A percentile compares a stretch with the other conserved stretches of the same genome.
phyloP scores from a whole-genome alignment of 37 sponge, comb jelly and placozoan species.

The Spongilla lacustris region DNA sequence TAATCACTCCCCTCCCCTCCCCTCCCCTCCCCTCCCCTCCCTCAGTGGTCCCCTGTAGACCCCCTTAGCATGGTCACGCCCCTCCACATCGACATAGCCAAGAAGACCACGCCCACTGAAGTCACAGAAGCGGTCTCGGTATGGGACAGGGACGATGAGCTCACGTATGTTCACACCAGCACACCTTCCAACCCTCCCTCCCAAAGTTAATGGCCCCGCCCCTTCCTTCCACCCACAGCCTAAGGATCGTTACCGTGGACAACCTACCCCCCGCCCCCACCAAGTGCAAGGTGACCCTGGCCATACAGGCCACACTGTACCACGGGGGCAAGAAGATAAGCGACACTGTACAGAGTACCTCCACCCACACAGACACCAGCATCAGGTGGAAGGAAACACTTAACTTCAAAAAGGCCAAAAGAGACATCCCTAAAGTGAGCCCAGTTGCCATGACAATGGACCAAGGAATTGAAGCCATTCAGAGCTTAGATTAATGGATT shows the following conservation, averaged over 20 bases:
- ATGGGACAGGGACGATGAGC: slow-evolving; percentile 57
- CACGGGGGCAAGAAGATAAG: slow-evolving; percentile 70
- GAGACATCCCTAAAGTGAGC: no score
- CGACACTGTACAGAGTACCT: slow-evolving; percentile 19
- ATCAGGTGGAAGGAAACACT: slow-evolving; percentile 48
- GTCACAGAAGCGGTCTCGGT: slow-evolving; percentile 36
- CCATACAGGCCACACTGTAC: slow-evolving; percentile 65
- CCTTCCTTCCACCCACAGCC: neutral
- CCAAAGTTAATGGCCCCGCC: neutral
- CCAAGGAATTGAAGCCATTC: no score
- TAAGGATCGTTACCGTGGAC: slow-evolving; percentile 3
- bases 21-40: slow-evolving; percentile 11
- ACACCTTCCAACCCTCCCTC: neutral
- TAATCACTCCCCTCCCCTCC: neutral
- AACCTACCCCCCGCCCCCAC: slow-evolving; percentile 29
- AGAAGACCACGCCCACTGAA: neutral
- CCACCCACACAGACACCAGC: neutral
- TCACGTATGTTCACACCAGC: slow-evolving; percentile 52
- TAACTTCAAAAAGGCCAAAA: slow-evolving; percentile 47
- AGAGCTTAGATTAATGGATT: no score
- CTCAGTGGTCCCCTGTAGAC: slow-evolving; percentile 63
- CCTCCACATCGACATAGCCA: slow-evolving; percentile 48
- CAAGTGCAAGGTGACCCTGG: neutral
- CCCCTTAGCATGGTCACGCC: slow-evolving; percentile 49
- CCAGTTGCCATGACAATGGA: no score